Conservation (phyloP, 2,888 invertebrate species). For the Tipula unca region DNA sequence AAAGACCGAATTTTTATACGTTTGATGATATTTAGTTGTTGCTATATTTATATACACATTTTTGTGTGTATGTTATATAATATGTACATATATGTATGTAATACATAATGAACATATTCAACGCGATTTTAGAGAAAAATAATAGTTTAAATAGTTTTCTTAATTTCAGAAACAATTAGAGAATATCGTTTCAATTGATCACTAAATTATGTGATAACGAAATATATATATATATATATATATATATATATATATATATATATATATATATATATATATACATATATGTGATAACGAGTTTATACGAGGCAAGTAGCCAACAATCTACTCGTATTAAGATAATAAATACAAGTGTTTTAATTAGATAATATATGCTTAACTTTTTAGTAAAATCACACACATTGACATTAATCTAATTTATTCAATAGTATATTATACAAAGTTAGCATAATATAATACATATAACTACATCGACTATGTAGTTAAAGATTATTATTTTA, state of each 20-base stretch:
- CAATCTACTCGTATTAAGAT: not conserved
- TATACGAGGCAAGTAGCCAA: not conserved
- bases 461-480: not conserved
- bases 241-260: too few relatives aligned
- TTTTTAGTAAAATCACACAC: not conserved
- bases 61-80: not conserved
- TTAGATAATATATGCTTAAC: not conserved
- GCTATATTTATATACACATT: not conserved
- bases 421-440: not conserved
- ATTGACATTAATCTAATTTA: not conserved
- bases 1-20: conserved; percentile 16
- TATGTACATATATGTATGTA: not conserved
- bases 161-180: not conserved
- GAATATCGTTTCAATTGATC: not conserved
- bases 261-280: too few relatives aligned
- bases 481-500: too few relatives aligned
- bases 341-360: not conserved
- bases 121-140: not conserved
- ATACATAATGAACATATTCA: not conserved
- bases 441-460: not conserved
- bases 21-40: not conserved
- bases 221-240: too few relatives aligned
- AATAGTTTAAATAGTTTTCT: not conserved
- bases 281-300: too few relatives aligned
- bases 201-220: not conserved